These are phyloP conservation scores for Pempheris klunzingeri DNA, from an alignment of 2,797 vertebrate genomes.

Conservation along the genomic window DNA sequence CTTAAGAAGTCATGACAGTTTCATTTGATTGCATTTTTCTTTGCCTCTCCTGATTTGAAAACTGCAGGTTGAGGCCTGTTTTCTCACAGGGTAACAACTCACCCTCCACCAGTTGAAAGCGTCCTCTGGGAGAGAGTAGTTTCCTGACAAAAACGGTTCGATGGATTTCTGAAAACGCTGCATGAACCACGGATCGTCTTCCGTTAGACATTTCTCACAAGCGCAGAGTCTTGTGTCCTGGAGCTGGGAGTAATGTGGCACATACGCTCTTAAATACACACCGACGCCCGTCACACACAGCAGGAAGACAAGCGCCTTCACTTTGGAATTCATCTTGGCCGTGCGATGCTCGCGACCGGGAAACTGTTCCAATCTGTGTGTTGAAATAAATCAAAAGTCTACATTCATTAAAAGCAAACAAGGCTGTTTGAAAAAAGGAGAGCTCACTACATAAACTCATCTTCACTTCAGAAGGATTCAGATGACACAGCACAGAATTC, in stretches of 20 bases:
- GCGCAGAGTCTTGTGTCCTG: rapidly evolving
- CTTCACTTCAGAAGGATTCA: background rate
- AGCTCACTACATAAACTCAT: background rate
- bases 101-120: conserved; percentile 64
- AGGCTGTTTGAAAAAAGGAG: background rate
- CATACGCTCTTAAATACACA: background rate
- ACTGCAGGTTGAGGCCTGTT: background rate
- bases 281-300: background rate
- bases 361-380: background rate
- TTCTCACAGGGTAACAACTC: background rate
- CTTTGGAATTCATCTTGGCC: background rate
- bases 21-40: background rate
- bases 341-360: rapidly evolving
- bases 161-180: background rate
- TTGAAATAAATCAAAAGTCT: background rate
- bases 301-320: rapidly evolving
- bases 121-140: background rate
- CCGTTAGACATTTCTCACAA: conserved; percentile 11
- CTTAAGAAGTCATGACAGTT: background rate
- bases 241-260: rapidly evolving
- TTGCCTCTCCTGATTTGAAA: background rate
- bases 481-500: background rate
- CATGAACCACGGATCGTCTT: background rate
- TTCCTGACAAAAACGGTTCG: conserved; percentile 25
- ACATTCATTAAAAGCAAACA: background rate